Percentiles rank a stretch among this genome's conserved stretches.
Evolutionary conservation across 2,797 vertebrate genomes (phyloP).

Genomic region (Gephyroberyx darwinii): DNA sequence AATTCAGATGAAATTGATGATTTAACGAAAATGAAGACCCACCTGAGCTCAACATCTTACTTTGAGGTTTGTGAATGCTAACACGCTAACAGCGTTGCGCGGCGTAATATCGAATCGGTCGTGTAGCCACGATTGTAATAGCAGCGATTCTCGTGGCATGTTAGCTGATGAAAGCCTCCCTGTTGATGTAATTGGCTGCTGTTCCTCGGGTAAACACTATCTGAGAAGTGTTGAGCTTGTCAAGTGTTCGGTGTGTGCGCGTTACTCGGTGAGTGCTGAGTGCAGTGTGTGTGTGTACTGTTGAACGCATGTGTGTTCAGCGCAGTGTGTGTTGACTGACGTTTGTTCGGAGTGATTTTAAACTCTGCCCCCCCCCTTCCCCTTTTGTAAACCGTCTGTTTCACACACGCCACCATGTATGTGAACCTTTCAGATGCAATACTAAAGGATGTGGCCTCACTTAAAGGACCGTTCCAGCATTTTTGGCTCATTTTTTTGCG

Average conservation of each 20-base stretch:
- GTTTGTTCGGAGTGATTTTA: slow-evolving; percentile 55
- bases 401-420: too few species aligned
- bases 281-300: slow-evolving; percentile 46
- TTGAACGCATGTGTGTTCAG: slow-evolving; percentile 34
- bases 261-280: slow-evolving; percentile 24
- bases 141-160: slow-evolving; percentile 4
- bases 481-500: too few species aligned
- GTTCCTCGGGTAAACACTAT: slow-evolving; percentile 66
- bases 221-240: slow-evolving; percentile 68
- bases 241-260: slow-evolving; percentile 25
- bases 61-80: slow-evolving; percentile 25
- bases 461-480: too few species aligned
- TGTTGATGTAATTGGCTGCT: slow-evolving; percentile 60
- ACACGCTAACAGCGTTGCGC: slow-evolving; percentile 18
- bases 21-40: too few species aligned
- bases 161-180: slow-evolving; percentile 57
- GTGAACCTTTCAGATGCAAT: too few species aligned
- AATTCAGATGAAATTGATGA: not conserved
- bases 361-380: slow-evolving; percentile 50
- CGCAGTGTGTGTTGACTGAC: slow-evolving; percentile 44
- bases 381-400: slow-evolving; percentile 30
- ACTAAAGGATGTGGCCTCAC: too few species aligned
- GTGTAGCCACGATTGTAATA: slow-evolving; percentile 27
- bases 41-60: not conserved
- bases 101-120: slow-evolving; percentile 42